These are phyloP conservation scores for Lampropteryx suffumata DNA, from an alignment of 2,888 invertebrate species.

Conservation along the genomic window DNA sequence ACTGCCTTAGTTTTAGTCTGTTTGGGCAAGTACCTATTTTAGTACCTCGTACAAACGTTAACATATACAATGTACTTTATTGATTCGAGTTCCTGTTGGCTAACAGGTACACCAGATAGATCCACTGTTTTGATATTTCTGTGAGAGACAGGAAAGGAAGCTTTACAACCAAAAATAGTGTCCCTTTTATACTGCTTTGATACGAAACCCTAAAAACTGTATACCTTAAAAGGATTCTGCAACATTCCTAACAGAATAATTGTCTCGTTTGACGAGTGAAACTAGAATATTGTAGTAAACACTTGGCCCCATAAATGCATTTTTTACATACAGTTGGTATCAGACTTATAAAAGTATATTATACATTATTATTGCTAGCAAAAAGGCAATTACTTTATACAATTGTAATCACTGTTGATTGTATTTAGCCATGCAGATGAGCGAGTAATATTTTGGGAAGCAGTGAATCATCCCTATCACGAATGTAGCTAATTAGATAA, in stretches of 20 bases:
- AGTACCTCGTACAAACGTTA: too few species aligned
- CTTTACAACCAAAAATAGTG: too few species aligned
- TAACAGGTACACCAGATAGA: too few species aligned
- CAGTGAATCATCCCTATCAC: slow-evolving; percentile 1
- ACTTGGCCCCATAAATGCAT: slow-evolving; percentile 1
- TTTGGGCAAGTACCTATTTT: too few species aligned
- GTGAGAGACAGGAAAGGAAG: too few species aligned
- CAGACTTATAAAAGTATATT: background rate
- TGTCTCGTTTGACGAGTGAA: slow-evolving; percentile 32
- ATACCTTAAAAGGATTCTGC: slow-evolving; percentile 42
- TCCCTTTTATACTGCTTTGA: slow-evolving; percentile 3
- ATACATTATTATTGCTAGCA: slow-evolving; percentile 6
- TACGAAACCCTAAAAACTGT: slow-evolving; percentile 37
- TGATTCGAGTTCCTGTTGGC: too few species aligned
- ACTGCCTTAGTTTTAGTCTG: too few species aligned
- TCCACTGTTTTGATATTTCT: too few species aligned
- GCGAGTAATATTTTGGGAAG: slow-evolving; percentile 1
- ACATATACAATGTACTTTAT: too few species aligned
- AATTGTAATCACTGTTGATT: background rate
- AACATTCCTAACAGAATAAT: slow-evolving; percentile 53
- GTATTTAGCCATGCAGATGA: background rate
- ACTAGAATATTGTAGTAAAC: slow-evolving; percentile 15
- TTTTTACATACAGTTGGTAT: background rate
- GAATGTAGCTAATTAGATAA: slow-evolving; percentile 6
- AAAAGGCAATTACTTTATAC: background rate